phyloP scores from a whole-genome alignment of 2,113 vertebrate species.

The Rhinolophus sinicus region DNA sequence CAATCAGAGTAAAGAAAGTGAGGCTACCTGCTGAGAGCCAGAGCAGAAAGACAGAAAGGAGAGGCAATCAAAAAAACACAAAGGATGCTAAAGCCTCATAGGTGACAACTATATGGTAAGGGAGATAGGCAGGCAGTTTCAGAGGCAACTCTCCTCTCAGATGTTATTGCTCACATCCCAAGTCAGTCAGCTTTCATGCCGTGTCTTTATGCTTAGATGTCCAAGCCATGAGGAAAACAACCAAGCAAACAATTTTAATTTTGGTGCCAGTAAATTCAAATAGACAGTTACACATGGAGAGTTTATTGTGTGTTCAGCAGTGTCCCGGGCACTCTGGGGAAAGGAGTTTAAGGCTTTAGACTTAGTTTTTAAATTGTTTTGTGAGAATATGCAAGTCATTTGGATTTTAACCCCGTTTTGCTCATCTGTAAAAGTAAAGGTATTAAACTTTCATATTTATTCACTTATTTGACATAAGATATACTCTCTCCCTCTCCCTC shows the following conservation, averaged over 20 bases:
- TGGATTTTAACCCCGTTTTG: not conserved
- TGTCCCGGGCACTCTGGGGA: not conserved
- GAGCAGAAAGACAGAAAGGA: not conserved
- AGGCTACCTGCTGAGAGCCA: not conserved
- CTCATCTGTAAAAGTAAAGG: not conserved
- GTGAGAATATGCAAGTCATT: not conserved
- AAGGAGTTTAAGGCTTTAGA: not conserved
- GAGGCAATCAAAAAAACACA: not conserved
- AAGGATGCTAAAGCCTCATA: not conserved
- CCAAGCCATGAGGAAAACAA: not conserved
- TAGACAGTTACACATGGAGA: not conserved
- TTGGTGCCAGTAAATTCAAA: not conserved
- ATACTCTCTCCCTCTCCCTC: not conserved
- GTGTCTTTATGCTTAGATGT: not conserved
- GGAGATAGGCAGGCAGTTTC: not conserved
- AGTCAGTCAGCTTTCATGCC: not conserved
- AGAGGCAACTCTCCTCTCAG: not conserved
- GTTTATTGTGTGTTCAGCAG: not conserved
- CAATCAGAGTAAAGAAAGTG: constrained; percentile 16
- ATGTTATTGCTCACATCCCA: too few species aligned
- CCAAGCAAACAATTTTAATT: not conserved
- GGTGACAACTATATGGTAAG: not conserved
- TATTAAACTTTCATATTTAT: not conserved
- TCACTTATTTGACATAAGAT: not conserved
- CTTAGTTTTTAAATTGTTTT: not conserved